Conservation (phyloP, 2,888 invertebrate species). For the Netelia melanura region DNA sequence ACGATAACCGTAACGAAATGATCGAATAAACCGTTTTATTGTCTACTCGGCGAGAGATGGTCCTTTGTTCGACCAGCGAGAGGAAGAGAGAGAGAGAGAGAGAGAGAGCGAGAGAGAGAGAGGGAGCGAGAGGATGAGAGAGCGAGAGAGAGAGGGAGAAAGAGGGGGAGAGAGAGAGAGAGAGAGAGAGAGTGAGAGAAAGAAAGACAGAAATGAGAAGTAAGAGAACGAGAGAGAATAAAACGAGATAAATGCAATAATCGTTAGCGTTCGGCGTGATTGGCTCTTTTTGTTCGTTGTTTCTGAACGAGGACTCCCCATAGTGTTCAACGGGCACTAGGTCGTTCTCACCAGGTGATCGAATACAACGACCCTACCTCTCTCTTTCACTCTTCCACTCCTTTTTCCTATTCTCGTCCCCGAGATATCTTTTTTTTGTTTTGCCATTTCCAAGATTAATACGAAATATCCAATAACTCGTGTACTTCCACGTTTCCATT, state of each 20-base stretch:
- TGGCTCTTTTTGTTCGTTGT: slow-evolving; percentile 37
- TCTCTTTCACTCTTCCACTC: not conserved
- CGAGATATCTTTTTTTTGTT: not conserved
- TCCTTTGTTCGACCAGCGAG: slow-evolving; percentile 21
- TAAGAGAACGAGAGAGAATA: slow-evolving; percentile 3
- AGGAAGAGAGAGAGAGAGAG: not conserved
- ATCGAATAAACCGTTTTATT: slow-evolving; percentile 45
- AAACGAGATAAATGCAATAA: slow-evolving; percentile 58
- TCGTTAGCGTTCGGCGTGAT: slow-evolving; percentile 60
- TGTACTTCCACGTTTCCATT: slow-evolving; percentile 12
- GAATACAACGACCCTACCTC: slow-evolving; percentile 8
- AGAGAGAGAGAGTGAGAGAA: too few species aligned
- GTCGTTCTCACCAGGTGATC: slow-evolving; percentile 30
- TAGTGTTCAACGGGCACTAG: slow-evolving; percentile 26
- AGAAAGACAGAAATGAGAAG: not conserved
- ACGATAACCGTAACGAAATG: slow-evolving; percentile 53
- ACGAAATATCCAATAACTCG: slow-evolving; percentile 21
- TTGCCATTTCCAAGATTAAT: not conserved
- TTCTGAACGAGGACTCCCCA: slow-evolving; percentile 13
- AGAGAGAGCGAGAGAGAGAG: not conserved
- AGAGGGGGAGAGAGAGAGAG: too few species aligned
- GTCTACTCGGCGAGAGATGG: not conserved
- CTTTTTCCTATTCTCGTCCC: not conserved
- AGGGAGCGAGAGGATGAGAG: not conserved
- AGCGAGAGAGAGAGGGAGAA: not conserved